Base-by-base conservation (phyloP, 2,797 vertebrate species). In the Epinephelus awoara region DNA sequence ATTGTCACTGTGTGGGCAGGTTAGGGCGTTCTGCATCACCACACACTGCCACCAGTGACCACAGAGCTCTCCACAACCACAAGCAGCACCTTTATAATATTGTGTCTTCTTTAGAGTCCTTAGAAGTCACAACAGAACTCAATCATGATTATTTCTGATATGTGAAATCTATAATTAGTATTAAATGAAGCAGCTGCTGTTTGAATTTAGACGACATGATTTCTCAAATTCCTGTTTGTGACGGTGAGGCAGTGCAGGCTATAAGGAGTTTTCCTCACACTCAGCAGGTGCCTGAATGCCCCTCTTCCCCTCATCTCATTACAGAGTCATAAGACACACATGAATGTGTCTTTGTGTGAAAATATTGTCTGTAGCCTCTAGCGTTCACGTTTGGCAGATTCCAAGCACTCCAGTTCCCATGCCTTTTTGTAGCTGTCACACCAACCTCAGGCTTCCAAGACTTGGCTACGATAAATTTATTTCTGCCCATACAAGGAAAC, bases 1-100 rank as follows among this genome's bases (percentile, higher is more conserved):
- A 68, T 70, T 85, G 85, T 86, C 77, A 82, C 79, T 50, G 56
- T 58, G 89, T 87, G 86, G 89, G 89, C 70, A 80, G 89, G 84
- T 86, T 64, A 61, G 85, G 86, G 57, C 67, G 51, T 77, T 87
- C 69, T 81, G 79, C 87, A 72, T 80, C 82, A 23, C 12, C 67
- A 51, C 69, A 79, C 79, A 62, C 69, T 46, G 79, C 69, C 34
- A 74, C 72, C 52, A n/a, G 10, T 40, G 23, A 80, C 69, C 47
- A 19, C 75, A 62, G 55, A 68, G 34, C 34, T 34, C 34, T 34
- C 34, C 34, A 34, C 34, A 34, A 34, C 71, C 79, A 59, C 38
- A 76, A 49, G 55, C 19, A 13, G 75, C 52, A 56, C 49, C 27
- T 56, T 71, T 64, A 74, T 47, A 65, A 72, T 71, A 65, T 56